phyloP scores from a whole-genome alignment of 2,797 vertebrate genomes.

The Gadopsis marmoratus region DNA sequence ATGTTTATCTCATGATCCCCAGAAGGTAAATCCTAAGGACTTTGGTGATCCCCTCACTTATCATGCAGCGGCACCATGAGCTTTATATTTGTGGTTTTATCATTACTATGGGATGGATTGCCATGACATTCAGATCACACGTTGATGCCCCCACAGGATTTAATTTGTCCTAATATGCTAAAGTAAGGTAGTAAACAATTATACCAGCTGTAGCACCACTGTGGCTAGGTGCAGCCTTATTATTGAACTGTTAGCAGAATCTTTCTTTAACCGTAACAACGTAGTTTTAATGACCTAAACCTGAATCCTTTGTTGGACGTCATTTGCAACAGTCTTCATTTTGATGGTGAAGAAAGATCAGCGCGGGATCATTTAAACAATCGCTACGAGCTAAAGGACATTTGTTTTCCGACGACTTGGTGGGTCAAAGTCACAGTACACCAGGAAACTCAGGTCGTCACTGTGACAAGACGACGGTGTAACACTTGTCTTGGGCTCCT shows the following conservation, averaged over 20 bases:
- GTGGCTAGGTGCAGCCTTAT: too few relatives aligned
- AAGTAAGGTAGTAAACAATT: too few relatives aligned
- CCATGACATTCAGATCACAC: background rate
- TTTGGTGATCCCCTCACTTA: too few relatives aligned
- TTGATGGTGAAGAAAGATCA: background rate
- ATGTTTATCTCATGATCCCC: too few relatives aligned
- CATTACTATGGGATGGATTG: background rate
- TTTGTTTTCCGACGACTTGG: background rate
- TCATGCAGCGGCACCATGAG: too few relatives aligned
- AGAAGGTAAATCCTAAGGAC: too few relatives aligned
- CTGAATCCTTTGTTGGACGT: background rate
- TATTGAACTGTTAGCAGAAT: background rate
- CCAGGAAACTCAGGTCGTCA: background rate
- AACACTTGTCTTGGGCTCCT: conserved; percentile 9
- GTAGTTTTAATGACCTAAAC: background rate
- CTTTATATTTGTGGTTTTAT: too few relatives aligned
- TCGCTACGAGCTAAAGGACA: background rate
- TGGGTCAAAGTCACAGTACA: background rate
- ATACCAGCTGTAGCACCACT: too few relatives aligned
- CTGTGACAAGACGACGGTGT: background rate
- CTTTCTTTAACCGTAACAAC: background rate
- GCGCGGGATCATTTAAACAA: background rate
- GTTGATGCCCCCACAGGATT: background rate
- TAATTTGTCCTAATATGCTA: too few relatives aligned
- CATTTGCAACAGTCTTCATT: background rate